Percentiles rank a stretch among this genome's conserved stretches.
Evolutionary conservation across 2,888 invertebrate genomes (phyloP).

Genomic region (Leistus spinibarbis): DNA sequence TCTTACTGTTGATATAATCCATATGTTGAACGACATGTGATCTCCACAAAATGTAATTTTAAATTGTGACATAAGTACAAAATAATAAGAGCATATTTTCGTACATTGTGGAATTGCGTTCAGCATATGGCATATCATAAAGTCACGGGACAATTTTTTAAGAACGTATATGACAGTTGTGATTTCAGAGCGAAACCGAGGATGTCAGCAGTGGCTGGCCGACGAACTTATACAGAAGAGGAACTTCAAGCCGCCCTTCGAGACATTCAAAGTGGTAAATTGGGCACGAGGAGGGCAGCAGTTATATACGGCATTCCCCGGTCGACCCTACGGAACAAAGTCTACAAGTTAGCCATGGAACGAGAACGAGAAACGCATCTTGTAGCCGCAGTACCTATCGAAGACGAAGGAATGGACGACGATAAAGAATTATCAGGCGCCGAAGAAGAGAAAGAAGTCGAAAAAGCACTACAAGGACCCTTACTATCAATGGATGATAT

Average conservation of each 20-base stretch:
- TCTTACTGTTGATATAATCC: not conserved
- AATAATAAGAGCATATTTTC: not conserved
- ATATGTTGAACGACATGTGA: not conserved
- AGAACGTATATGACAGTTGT: constrained; percentile 53
- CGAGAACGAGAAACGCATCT: constrained; percentile 71
- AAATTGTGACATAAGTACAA: not conserved
- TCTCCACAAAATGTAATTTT: not conserved
- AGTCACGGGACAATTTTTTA: constrained; percentile 17
- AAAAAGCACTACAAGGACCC: constrained; percentile 63
- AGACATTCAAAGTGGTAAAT: constrained; percentile 90
- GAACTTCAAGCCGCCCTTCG: constrained; percentile 92
- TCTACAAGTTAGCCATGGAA: constrained; percentile 80
- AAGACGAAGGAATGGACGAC: constrained; percentile 63
- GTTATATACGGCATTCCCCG: constrained; percentile 96
- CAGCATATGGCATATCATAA: not conserved
- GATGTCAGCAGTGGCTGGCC: constrained; percentile 67
- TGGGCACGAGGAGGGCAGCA: constrained; percentile 92
- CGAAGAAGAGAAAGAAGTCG: constrained; percentile 66
- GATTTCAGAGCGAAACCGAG: constrained; percentile 72
- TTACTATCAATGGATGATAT: constrained; percentile 66
- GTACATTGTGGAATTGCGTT: not conserved
- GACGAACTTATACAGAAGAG: constrained; percentile 92
- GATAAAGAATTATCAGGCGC: constrained; percentile 65
- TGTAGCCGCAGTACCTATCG: constrained; percentile 51
- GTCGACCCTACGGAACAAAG: constrained; percentile 95